Base-by-base conservation (phyloP, 2,113 vertebrate species). In the Dipodomys spectabilis region DNA sequence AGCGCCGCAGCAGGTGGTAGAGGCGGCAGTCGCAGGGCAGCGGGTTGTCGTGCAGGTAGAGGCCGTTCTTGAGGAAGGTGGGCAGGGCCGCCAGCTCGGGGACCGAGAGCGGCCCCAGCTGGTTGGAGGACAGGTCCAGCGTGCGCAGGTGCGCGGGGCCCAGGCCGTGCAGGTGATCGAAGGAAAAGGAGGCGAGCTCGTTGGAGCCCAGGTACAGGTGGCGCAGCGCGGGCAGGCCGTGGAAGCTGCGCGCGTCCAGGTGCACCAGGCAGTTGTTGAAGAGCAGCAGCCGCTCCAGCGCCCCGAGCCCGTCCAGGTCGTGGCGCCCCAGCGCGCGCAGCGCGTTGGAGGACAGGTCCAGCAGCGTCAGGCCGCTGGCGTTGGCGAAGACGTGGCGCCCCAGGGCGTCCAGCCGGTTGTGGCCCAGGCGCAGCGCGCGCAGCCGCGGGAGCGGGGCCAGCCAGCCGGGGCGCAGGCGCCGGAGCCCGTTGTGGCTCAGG, bases 21-120 rank as follows among this genome's bases (percentile, higher is more conserved):
- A 99, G 98, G 0, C 97, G 95, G 94, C 99, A 99, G 92, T 99
- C 98, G 9, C 99, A 99, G 88, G 93, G 96, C 93, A 99, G 86
- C 0, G 99, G 99, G 97, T 99, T 99, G 97, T 99, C 99, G 98
- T 99, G 99, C 80, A 99, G 96, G 96, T 99, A 99, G 23, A 99
- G 98, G 23, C 99, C 99, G 0, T 98, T 98, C 97, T 99, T 98
- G 30, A 99, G 77, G 0, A 96, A 96, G 12, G 74, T 92, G 0
- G 99, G 99, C 93, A 99, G 93, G 1, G 96, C 93, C 0, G 93
- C 94, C 28, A 99, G 97, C 53, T 98, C 97, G 10, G 98, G 97
- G 45, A 99, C 94, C 0, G 99, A 99, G 72, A 99, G 89, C 73
- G 94, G 98, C 81, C 95, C 94, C 95, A 99, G 98, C 35, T 96